Percentiles rank a stretch among this genome's conserved stretches.
Evolutionary conservation across 2,888 invertebrate species (phyloP).

Genomic region (Clistopyga incitator): DNA sequence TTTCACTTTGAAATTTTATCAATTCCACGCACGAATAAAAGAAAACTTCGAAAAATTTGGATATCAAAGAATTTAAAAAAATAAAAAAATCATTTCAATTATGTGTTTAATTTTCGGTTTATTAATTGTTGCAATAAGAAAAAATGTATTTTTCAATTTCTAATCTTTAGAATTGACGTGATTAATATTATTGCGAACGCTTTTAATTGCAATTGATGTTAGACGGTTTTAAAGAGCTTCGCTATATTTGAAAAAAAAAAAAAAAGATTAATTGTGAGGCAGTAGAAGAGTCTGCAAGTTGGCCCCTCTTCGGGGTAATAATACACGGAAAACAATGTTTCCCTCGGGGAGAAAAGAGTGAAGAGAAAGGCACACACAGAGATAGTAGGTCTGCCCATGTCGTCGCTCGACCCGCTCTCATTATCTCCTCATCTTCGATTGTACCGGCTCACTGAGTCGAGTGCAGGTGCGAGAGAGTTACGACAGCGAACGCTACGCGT

Average conservation of each 20-base stretch:
- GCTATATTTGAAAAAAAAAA: background rate
- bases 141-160: no score
- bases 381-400: conserved; percentile 35
- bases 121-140: no score
- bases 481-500: background rate
- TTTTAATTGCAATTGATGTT: conserved; percentile 18
- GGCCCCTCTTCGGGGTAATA: conserved; percentile 9
- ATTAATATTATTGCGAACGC: no score
- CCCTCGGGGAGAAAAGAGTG: conserved; percentile 21
- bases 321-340: conserved; percentile 42
- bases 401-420: conserved; percentile 66
- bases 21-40: background rate
- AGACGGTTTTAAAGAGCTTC: conserved; percentile 13
- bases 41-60: background rate
- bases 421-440: conserved; percentile 78
- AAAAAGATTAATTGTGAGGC: background rate
- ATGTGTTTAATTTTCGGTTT: no score
- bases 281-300: conserved; percentile 14
- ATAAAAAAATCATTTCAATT: no score
- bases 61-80: no score
- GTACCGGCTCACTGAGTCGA: conserved; percentile 74
- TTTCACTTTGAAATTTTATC: background rate
- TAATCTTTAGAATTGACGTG: no score
- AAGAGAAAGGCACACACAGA: conserved; percentile 10
- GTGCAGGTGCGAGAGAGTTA: conserved; percentile 44